These are phyloP conservation scores for Lordiphosa collinella DNA, from an alignment of 1,140 invertebrate genomes.

Conservation along the genomic window DNA sequence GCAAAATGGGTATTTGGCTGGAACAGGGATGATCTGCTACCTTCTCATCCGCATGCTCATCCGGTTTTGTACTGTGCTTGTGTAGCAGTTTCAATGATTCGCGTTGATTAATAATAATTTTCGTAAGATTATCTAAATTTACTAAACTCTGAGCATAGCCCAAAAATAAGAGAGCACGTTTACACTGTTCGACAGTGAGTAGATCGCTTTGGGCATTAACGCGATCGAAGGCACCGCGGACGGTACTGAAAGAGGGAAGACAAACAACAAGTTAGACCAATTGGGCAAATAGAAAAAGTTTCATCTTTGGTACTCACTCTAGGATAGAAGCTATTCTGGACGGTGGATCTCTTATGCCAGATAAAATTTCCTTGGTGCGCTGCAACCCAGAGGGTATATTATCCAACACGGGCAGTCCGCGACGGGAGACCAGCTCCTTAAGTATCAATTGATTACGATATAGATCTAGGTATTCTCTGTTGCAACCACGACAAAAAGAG, in stretches of 20 bases:
- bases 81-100: constrained; percentile 71
- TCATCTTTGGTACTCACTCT: constrained; percentile 61
- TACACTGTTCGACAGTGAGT: constrained; percentile 77
- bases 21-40: constrained; percentile 7
- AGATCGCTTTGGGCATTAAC: constrained; percentile 69
- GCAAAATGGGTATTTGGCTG: constrained; percentile 11
- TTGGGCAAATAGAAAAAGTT: not conserved
- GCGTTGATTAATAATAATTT: constrained; percentile 75
- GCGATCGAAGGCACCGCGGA: constrained; percentile 78
- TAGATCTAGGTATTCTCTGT: constrained; percentile 84
- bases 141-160: constrained; percentile 79
- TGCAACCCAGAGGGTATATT: constrained; percentile 83
- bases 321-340: constrained; percentile 78
- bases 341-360: constrained; percentile 75
- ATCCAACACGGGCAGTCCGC: constrained; percentile 83
- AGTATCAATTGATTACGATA: constrained; percentile 83
- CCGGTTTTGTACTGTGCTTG: constrained; percentile 41
- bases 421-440: constrained; percentile 84
- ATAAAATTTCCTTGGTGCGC: constrained; percentile 83
- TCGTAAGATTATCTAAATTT: constrained; percentile 77
- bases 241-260: constrained; percentile 46
- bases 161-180: constrained; percentile 78
- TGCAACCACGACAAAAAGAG: constrained; percentile 30
- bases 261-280: not conserved
- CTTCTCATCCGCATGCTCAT: constrained; percentile 9